Percentiles rank a stretch among this genome's conserved stretches.
These are phyloP conservation scores for Sylvilagus floridanus DNA, from an alignment of 2,797 vertebrate species.

Conservation along the genomic window DNA sequence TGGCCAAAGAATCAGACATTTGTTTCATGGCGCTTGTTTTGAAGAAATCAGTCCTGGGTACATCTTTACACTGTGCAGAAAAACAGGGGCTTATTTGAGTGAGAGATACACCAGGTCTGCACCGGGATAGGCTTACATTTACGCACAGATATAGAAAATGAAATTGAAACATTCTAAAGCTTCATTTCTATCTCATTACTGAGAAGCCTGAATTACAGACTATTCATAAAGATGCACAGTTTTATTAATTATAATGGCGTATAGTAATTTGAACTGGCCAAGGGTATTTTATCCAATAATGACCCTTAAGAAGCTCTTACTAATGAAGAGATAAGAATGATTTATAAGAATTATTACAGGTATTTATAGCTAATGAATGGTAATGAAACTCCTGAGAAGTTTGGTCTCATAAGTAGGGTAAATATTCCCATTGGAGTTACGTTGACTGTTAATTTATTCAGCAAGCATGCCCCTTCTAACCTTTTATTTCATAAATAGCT, in stretches of 20 bases:
- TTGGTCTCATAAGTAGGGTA: constrained; percentile 72
- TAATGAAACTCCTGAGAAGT: constrained; percentile 72
- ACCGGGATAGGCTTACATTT: not conserved
- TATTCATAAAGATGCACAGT: constrained; percentile 65
- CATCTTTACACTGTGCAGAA: constrained; percentile 73
- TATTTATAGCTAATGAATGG: constrained; percentile 73
- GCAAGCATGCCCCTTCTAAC: not conserved
- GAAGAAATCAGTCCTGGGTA: constrained; percentile 80
- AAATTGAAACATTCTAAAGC: constrained; percentile 66
- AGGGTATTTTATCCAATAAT: constrained; percentile 69
- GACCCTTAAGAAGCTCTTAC: constrained; percentile 72
- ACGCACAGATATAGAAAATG: not conserved
- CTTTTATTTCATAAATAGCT: constrained; percentile 55
- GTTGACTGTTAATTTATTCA: constrained; percentile 63
- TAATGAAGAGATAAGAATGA: constrained; percentile 76
- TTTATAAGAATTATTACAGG: constrained; percentile 68
- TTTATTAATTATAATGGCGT: constrained; percentile 74
- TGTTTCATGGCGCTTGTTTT: constrained; percentile 73
- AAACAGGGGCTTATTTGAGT: constrained; percentile 58
- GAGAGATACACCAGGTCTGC: constrained; percentile 8
- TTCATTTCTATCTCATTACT: constrained; percentile 70
- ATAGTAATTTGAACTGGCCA: constrained; percentile 48
- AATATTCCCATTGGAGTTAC: constrained; percentile 70
- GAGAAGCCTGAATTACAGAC: constrained; percentile 61
- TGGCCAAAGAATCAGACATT: constrained; percentile 78